Evolutionary conservation across 2,113 vertebrate genomes (phyloP).

Genomic region (Corythornis cristatus): DNA sequence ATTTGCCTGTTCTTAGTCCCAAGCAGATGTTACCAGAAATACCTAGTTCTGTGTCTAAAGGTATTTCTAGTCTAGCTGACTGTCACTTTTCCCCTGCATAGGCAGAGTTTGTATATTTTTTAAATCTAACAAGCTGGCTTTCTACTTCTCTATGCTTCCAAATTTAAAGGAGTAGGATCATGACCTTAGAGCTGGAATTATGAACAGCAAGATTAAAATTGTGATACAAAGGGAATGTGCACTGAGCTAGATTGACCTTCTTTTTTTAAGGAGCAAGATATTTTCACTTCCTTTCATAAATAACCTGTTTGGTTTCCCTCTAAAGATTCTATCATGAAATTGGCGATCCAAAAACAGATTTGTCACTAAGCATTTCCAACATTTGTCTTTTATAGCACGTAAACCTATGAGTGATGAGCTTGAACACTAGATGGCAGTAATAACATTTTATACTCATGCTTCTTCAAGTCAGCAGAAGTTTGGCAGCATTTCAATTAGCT

Average conservation of each 20-base stretch:
- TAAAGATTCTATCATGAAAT: not conserved
- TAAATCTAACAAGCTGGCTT: not conserved
- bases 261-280: not conserved
- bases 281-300: not conserved
- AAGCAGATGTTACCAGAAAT: not conserved
- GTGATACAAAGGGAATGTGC: not conserved
- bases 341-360: not conserved
- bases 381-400: not conserved
- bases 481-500: not conserved
- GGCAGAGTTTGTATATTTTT: not conserved
- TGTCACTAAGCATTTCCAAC: not conserved
- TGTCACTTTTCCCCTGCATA: not conserved
- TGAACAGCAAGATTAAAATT: not conserved
- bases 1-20: not conserved
- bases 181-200: not conserved
- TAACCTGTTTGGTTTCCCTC: not conserved
- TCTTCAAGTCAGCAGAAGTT: not conserved
- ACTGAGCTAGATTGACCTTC: not conserved
- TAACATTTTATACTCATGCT: not conserved
- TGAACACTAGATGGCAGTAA: not conserved
- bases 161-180: not conserved
- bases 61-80: not conserved
- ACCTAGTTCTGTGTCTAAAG: not conserved
- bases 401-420: not conserved
- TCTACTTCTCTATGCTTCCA: not conserved